Conservation (phyloP, 2,113 vertebrate species). For the Aegotheles bennettii region DNA sequence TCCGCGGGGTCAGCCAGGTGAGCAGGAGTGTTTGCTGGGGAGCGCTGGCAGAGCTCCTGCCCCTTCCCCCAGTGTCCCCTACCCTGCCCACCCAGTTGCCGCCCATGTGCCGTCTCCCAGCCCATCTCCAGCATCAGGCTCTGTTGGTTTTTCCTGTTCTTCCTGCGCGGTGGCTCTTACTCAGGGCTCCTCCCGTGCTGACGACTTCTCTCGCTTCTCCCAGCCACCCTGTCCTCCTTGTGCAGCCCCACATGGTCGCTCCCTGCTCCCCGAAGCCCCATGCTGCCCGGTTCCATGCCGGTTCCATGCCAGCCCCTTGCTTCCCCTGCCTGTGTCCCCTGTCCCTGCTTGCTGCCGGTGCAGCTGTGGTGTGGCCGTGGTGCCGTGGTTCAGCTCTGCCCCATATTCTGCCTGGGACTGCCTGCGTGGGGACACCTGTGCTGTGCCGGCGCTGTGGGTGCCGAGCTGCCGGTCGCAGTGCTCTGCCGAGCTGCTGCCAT, state of each 20-base stretch:
- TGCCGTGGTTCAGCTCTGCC: neutral
- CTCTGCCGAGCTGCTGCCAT: accelerated
- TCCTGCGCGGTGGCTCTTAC: neutral
- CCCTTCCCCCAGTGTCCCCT: neutral
- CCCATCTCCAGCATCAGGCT: neutral
- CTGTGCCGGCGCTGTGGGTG: neutral
- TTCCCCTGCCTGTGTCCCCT: neutral
- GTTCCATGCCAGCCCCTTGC: accelerated
- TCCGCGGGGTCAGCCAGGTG: constrained; percentile 91
- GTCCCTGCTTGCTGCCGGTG: neutral
- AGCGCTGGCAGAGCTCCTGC: neutral
- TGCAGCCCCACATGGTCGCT: no score
- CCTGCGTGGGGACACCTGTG: accelerated
- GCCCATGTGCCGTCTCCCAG: no score
- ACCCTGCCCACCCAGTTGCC: neutral
- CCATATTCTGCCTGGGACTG: neutral
- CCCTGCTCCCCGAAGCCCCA: accelerated
- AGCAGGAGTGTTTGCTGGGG: neutral
- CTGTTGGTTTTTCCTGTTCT: constrained; percentile 44
- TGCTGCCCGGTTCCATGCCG: neutral
- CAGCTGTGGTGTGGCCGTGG: accelerated
- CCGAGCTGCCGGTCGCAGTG: accelerated
- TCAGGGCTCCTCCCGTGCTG: neutral
- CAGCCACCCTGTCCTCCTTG: no score
- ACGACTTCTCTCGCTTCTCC: no score